Evolutionary conservation across 1,140 invertebrate species (phyloP), one percentile per base, ranked within the genome.

Genomic region (Liolophura sinensis): DNA sequence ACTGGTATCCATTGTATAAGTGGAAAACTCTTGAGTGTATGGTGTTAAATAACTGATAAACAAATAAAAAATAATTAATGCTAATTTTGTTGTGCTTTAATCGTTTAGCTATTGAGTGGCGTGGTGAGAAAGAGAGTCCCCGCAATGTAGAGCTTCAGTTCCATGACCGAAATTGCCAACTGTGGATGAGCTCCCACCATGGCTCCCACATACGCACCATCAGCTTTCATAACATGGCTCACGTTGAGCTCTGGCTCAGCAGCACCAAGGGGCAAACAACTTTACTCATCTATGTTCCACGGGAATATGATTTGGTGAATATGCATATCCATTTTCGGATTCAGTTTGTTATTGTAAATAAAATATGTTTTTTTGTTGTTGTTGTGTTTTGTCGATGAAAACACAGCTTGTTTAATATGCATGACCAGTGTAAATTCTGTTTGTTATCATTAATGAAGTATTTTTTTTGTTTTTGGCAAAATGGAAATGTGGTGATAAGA

Each of bases 251-350:
- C 22, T 77, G 71, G 49, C 62, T 80, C 25, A 76, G 87, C 63
- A 74, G 86, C 24, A 90, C 91, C 66, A 85, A 87, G 63, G 94
- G 94, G 77, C 94, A 95, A 0, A 77, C 74, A 60, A 88, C 97
- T 78, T 88, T 97, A 0, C 81, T 97, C 12, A 86, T 99, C 16
- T 87, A 93, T 70, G 91, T 97, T 9, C 92, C 93, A 0, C 89
- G 92, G 61, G 96, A 98, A 86, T 96, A 99, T 80, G 97, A 99
- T 85, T 85, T 98, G 58, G 95, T 80, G 63, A 73, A 73, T 58
- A 16, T 31, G 22, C 25, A 20, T 72, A 59, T 46, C 24, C 14
- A 40, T 20, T 24, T 31, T 59, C 9, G 4, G 7, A 47, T 48
- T 54, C 18, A 55, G 60, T 49, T 16, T 31, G 31, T 25, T 57